Evolutionary conservation across 1,140 invertebrate species (phyloP), one percentile per base, ranked within the genome.

Genomic region (Temnothorax nylanderi): DNA sequence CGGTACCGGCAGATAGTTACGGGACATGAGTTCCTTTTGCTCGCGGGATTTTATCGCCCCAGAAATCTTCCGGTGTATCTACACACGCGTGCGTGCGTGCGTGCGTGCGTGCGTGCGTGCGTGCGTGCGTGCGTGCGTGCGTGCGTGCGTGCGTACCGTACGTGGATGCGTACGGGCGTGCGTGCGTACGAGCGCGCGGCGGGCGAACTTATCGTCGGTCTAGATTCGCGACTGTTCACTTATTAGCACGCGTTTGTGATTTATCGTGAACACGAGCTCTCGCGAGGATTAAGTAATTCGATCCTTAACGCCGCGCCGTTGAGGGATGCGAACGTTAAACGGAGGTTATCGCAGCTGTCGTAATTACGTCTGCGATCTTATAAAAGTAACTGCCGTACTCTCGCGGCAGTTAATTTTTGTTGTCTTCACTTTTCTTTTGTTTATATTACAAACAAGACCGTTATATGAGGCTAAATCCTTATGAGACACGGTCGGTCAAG

Each of bases 1-100:
- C 90, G 91, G 88, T 74, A 87, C 88, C 77, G 77, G 49, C 72
- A 89, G 92, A 92, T 93, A 91, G 92, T 93, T 93, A 93, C 92
- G 92, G 92, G 88, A 93, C 91, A 90, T 90, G 91, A 84, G 74
- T 92, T 86, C 85, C 92, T 92, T 26, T 26, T 85, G 86, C 87
- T 87, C 87, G 88, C 90, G 82, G 80, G 90, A 91, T 71, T 91
- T 91, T 91, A 91, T 89, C 91, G 80, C 86, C 78, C 78, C 64
- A 87, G 91, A 92, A 92, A 92, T 92, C 91, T 90, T 89, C 81
- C 85, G 81, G 81, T 86, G 80, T 89, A 77, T 91, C 60, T 91
- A 90, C 54, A 86, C 88, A 80, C 88, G 74, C 77, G 64, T 60
- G 87, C 67, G 67, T 41, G 34, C 85, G 81, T 81, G 44, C 62